Conservation (phyloP, 2,113 vertebrate species). For the Stictonetta naevosa region DNA sequence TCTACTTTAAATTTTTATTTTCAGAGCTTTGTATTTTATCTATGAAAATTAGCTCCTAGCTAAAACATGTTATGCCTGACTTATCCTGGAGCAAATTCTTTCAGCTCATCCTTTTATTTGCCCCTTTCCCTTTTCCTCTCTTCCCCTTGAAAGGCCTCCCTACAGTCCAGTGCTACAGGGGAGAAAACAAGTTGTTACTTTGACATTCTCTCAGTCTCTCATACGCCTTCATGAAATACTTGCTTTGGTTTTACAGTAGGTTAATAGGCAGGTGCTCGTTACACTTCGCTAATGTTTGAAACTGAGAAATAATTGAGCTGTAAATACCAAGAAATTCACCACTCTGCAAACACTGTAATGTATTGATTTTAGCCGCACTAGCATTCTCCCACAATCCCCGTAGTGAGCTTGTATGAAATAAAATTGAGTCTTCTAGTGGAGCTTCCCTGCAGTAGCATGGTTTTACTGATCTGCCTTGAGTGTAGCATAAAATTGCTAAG, state of each 20-base stretch:
- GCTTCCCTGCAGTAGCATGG: not conserved
- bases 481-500: not conserved
- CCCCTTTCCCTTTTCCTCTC: not conserved
- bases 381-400: not conserved
- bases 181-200: not conserved
- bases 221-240: not conserved
- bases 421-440: not conserved
- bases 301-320: not conserved
- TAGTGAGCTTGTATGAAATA: not conserved
- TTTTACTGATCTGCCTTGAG: not conserved
- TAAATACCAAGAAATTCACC: not conserved
- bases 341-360: rapidly evolving
- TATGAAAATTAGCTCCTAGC: conserved; percentile 13
- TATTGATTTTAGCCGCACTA: not conserved
- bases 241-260: not conserved
- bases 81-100: not conserved
- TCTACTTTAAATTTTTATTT: not conserved
- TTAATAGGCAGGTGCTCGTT: not conserved
- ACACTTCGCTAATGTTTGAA: not conserved
- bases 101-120: not conserved
- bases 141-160: not conserved
- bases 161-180: not conserved
- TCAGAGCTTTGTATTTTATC: not conserved
- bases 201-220: not conserved
- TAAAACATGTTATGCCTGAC: not conserved